Conservation (phyloP, 2,888 invertebrate species). For the Helleia helle region DNA sequence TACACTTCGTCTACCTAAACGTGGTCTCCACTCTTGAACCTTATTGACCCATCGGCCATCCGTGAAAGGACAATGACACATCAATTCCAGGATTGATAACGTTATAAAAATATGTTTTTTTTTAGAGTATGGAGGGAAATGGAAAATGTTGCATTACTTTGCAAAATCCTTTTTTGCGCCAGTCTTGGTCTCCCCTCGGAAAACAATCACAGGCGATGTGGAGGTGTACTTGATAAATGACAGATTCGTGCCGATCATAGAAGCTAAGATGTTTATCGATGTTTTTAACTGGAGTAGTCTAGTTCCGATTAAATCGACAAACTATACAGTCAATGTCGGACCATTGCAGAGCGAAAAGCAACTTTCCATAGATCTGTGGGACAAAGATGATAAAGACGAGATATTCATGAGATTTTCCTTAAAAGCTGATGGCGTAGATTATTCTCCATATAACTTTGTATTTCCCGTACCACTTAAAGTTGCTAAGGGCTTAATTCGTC, state of each 20-base stretch:
- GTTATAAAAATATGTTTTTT: background rate
- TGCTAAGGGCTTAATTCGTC: conserved; percentile 60
- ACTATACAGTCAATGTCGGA: conserved; percentile 31
- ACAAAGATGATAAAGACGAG: conserved; percentile 31
- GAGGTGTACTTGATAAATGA: conserved; percentile 80
- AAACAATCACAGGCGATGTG: conserved; percentile 61
- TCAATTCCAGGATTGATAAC: background rate
- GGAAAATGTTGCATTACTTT: conserved; percentile 94
- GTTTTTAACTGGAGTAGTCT: conserved; percentile 75
- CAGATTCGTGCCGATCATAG: conserved; percentile 48
- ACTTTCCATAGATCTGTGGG: conserved; percentile 35
- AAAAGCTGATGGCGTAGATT: conserved; percentile 44
- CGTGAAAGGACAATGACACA: no score
- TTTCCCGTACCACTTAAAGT: conserved; percentile 76
- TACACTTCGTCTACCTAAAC: no score
- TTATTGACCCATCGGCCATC: no score
- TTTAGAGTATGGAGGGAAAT: conserved; percentile 82
- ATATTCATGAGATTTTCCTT: conserved; percentile 66
- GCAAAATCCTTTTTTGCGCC: conserved; percentile 89
- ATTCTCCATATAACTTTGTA: conserved; percentile 78
- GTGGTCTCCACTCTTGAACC: no score
- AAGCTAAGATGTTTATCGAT: conserved; percentile 69
- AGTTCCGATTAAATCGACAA: conserved; percentile 39
- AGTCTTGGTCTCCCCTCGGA: conserved; percentile 77
- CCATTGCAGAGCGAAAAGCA: conserved; percentile 40